Evolutionary conservation across 2,113 vertebrate genomes (phyloP).

Genomic region (Globicephala melas): DNA sequence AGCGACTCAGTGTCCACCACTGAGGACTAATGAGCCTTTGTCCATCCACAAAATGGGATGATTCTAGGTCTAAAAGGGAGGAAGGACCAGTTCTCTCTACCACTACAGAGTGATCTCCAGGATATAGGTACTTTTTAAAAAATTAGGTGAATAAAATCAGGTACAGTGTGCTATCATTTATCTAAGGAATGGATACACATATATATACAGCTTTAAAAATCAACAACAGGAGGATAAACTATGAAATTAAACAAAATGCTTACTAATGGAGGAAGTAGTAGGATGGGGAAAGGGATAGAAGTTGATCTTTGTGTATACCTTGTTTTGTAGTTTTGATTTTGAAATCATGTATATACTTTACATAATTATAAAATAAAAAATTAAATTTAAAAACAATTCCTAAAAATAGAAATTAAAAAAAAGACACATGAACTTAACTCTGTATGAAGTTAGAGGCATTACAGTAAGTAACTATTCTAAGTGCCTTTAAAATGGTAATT

Average conservation of each 20-base stretch:
- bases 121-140: neutral
- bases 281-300: neutral
- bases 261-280: neutral
- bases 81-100: neutral
- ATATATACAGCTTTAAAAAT: neutral
- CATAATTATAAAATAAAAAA: neutral
- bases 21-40: neutral
- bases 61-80: neutral
- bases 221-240: neutral
- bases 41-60: too few relatives aligned
- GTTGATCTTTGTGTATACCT: neutral
- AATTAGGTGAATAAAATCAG: neutral
- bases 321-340: neutral
- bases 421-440: neutral
- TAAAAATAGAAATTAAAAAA: neutral
- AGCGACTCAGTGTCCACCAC: neutral
- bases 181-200: neutral
- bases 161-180: neutral
- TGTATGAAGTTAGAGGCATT: neutral
- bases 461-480: neutral
- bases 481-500: neutral
- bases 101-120: neutral
- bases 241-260: neutral
- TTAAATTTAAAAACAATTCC: neutral
- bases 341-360: neutral